phyloP scores from a whole-genome alignment of 2,113 vertebrate genomes.

The Proteles cristata region DNA sequence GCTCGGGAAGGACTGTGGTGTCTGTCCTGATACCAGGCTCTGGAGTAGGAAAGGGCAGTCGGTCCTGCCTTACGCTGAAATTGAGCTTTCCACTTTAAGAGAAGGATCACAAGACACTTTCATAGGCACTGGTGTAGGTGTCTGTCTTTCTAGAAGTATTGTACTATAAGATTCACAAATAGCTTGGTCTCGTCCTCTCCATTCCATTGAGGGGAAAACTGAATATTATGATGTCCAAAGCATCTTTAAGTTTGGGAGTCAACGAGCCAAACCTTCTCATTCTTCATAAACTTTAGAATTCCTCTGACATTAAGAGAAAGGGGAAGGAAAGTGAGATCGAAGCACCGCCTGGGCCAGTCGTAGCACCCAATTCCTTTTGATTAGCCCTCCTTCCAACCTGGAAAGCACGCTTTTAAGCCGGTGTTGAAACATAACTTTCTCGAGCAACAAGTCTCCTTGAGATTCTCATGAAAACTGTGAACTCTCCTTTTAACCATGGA shows the following conservation, averaged over 20 bases:
- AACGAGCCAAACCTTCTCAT: neutral
- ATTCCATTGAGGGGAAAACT: neutral
- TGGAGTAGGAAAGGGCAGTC: slow-evolving; percentile 52
- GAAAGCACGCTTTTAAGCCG: neutral
- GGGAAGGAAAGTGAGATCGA: neutral
- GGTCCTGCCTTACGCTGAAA: slow-evolving; percentile 30
- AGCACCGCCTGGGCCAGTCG: neutral
- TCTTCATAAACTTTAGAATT: neutral
- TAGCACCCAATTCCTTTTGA: neutral
- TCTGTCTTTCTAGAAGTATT: neutral
- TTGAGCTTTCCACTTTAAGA: neutral
- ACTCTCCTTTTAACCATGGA: neutral
- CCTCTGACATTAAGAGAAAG: neutral
- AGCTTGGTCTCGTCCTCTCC: neutral
- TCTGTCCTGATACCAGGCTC: slow-evolving; percentile 57
- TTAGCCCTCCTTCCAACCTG: neutral
- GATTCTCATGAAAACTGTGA: neutral
- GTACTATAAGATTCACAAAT: neutral
- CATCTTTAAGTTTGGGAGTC: neutral
- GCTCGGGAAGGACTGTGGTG: neutral
- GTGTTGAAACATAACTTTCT: neutral
- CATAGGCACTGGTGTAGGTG: neutral
- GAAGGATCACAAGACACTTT: neutral
- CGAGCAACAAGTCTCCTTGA: neutral
- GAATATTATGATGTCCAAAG: neutral